Base-by-base conservation (phyloP, 2,797 vertebrate species). In the Sebastiscus tertius region DNA sequence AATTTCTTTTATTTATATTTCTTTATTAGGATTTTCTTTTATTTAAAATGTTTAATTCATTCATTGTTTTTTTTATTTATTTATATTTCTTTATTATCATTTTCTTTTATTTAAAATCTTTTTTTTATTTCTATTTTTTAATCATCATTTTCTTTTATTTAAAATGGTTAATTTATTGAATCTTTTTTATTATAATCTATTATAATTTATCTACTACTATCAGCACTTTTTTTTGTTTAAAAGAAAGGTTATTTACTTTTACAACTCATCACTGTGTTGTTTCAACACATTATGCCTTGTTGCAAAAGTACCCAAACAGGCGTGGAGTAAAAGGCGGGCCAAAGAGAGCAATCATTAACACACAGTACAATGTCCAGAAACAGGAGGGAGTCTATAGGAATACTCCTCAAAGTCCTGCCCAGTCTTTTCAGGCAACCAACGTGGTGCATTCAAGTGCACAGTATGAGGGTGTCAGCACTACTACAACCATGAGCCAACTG, bases 341-440 rank as follows among this genome's bases (percentile, higher is more conserved):
- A 79, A 42, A 64, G 54, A 67, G 18, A 64, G 61, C 73, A 71
- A 81, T 83, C 75, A 90, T 90, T 91, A 87, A 81, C 86, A 82
- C 86, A 82, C 63, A 68, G 83, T 74, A 46, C 73, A 77, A 84
- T 70, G 77, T 84, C 84, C 78, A 68, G 54, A 58, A 71, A 67
- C 77, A 69, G 68, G 36, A 76, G 66, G 72, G 75, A 18, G 29
- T 72, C 63, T 5, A 69, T 61, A 66, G 16, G 4, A 39, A 24
- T 13, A 59, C 42, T 78, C 59, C 58, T 49, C 64, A 55, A 31
- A 55, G 67, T 46, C 54, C 8, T 61, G 42, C 65, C 52, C 69
- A 8, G 59, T 55, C 73, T 69, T 69, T 71, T 66, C 42, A 81
- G 58, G 9, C 69, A 56, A 56, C 24, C 54, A 36, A 26, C 18